These are phyloP conservation scores for Halictus rubicundus DNA, from an alignment of 1,140 invertebrate genomes.

Conservation along the genomic window DNA sequence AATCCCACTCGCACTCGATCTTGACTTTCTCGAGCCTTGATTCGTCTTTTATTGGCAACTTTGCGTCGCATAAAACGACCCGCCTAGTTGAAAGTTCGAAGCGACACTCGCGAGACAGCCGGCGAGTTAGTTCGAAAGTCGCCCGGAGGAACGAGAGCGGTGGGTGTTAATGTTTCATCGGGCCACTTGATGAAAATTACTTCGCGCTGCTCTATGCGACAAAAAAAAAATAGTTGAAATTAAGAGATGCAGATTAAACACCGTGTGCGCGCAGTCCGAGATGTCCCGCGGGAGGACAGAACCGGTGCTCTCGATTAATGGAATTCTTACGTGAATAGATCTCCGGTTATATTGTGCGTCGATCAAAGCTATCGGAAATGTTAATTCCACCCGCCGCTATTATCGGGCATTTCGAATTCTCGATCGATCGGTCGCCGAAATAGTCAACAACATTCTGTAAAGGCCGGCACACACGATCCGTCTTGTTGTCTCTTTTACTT, in stretches of 20 bases:
- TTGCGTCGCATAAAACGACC: neutral
- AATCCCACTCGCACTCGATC: neutral
- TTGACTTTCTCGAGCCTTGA: neutral
- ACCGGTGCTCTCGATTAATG: neutral
- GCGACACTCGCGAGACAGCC: neutral
- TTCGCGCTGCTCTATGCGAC: neutral
- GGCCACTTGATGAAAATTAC: slow-evolving; percentile 3
- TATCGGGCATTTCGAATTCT: no score
- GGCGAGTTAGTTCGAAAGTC: neutral
- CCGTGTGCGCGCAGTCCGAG: neutral
- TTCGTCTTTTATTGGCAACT: neutral
- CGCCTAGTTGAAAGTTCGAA: neutral
- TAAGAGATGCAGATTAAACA: slow-evolving; percentile 21
- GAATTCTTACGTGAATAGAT: neutral
- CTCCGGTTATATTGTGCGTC: no score
- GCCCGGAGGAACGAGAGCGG: neutral
- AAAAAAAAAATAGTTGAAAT: neutral
- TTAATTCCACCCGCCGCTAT: no score
- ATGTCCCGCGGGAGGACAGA: no score
- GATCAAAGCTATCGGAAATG: no score
- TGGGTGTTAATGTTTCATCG: neutral
- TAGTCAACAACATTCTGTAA: no score
- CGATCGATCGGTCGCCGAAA: no score
- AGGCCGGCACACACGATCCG: no score
- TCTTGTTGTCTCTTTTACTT: no score